Base-by-base conservation (phyloP, 2,113 vertebrate genomes). In the Scomber scombrus region DNA sequence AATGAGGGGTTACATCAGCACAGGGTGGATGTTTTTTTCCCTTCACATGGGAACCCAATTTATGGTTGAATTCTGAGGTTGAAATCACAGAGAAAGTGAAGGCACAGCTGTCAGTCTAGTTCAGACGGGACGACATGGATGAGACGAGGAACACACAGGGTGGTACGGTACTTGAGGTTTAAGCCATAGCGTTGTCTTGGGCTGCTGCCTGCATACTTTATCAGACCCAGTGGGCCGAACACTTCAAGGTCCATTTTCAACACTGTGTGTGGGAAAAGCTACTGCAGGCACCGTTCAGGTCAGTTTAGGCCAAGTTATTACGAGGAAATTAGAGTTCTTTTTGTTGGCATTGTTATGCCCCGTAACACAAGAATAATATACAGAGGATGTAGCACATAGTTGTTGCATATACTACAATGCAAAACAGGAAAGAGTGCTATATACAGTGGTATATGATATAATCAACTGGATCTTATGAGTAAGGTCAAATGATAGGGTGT, bases 1-100 rank as follows among this genome's bases (percentile, higher is more conserved):
- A 93, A 93, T 92, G 71, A 90, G 57, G 77, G 91, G 81, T 90
- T 91, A 78, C 82, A 81, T 81, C 86, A 82, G 71, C 56, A 51
- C 8, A n/a, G 73, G 76, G 63, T 75, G 58, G 75, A 88, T 69
- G 70, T 73, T 83, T 63, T 82, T 84, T 71, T 83, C 67, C 45
- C 72, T 75, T 84, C 82, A 81, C 80, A 82, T 81, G 82, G 82
- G 71, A 90, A 86, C 75, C 69, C 68, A 76, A 74, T 85, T 90
- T 85, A 89, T 87, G 83, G 78, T 84, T 0, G 19, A 85, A 82
- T 73, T 51, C 68, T 81, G 91, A 85, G 78, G 85, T 80, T 70
- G 56, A 90, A 90, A 89, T 89, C 80, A 84, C 58, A 85, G 84
- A 83, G 73, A 82, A 80, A 80, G 78, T 65, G 58, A 72, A 77